Evolutionary conservation across 1,140 invertebrate species (phyloP).

Genomic region (Panagrolaimus sp.): DNA sequence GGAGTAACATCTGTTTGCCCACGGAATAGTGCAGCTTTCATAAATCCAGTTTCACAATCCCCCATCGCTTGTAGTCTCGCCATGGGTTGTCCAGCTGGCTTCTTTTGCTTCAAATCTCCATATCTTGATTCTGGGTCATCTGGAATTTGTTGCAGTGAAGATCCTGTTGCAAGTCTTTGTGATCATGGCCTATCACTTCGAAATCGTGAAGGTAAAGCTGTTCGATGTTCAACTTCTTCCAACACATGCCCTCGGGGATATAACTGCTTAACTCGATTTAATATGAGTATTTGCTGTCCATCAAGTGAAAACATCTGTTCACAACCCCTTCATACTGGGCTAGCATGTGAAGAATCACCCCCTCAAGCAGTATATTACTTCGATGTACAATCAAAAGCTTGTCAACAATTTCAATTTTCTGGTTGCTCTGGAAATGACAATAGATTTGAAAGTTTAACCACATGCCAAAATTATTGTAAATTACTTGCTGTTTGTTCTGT

Average conservation of each 20-base stretch:
- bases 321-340: conserved; percentile 13
- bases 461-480: conserved; percentile 19
- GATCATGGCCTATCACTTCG: conserved; percentile 20
- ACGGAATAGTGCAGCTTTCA: conserved; percentile 19
- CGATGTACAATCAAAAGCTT: conserved; percentile 19
- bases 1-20: conserved; percentile 22
- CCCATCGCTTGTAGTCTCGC: conserved; percentile 13
- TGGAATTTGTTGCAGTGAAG: conserved; percentile 25
- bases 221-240: background rate
- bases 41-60: conserved; percentile 15
- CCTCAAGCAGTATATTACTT: conserved; percentile 21
- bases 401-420: conserved; percentile 16
- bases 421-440: conserved; percentile 27
- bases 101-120: conserved; percentile 20
- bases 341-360: conserved; percentile 24
- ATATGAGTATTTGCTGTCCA: conserved; percentile 24
- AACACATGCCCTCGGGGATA: conserved; percentile 18
- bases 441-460: conserved; percentile 17
- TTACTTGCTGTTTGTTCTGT: conserved; percentile 18
- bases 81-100: conserved; percentile 13
- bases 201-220: conserved; percentile 14
- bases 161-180: conserved; percentile 22
- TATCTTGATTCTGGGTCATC: background rate
- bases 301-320: conserved; percentile 20
- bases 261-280: conserved; percentile 16